A percentile compares a stretch with the other conserved stretches of the same genome.
phyloP scores from a whole-genome alignment of 2,888 invertebrate genomes.

The Rhabditoides inermis region DNA sequence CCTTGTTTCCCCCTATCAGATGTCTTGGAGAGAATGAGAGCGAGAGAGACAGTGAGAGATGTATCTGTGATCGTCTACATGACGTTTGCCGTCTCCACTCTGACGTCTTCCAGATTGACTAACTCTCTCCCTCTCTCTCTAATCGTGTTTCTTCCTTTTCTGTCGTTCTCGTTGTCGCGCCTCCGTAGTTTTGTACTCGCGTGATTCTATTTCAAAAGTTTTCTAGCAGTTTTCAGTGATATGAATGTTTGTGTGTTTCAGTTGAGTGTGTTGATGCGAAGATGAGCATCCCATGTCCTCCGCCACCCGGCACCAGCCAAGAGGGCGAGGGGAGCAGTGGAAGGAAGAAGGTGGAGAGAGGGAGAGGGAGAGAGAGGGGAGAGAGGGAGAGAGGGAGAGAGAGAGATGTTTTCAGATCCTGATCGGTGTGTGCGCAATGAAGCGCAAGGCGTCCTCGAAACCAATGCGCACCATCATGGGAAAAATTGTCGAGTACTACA shows the following conservation, averaged over 20 bases:
- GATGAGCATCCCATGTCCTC: slow-evolving; percentile 4
- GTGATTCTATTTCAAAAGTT: not conserved
- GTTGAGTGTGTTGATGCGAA: not conserved
- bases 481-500: slow-evolving; percentile 76
- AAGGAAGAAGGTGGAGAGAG: not conserved
- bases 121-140: too few species aligned
- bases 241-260: not conserved
- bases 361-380: not conserved
- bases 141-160: too few species aligned
- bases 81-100: too few species aligned
- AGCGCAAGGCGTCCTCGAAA: slow-evolving; percentile 92
- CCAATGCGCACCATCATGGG: slow-evolving; percentile 98
- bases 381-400: not conserved
- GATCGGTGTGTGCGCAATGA: slow-evolving; percentile 97
- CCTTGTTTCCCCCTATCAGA: too few species aligned
- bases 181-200: not conserved
- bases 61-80: too few species aligned
- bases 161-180: too few species aligned
- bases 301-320: not conserved
- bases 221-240: not conserved
- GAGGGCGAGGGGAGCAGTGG: not conserved
- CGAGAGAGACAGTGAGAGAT: too few species aligned
- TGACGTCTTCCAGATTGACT: too few species aligned
- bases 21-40: too few species aligned
- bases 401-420: slow-evolving; percentile 64